Evolutionary conservation across 2,113 vertebrate species (phyloP).

Genomic region (Onychostoma macrolepis): DNA sequence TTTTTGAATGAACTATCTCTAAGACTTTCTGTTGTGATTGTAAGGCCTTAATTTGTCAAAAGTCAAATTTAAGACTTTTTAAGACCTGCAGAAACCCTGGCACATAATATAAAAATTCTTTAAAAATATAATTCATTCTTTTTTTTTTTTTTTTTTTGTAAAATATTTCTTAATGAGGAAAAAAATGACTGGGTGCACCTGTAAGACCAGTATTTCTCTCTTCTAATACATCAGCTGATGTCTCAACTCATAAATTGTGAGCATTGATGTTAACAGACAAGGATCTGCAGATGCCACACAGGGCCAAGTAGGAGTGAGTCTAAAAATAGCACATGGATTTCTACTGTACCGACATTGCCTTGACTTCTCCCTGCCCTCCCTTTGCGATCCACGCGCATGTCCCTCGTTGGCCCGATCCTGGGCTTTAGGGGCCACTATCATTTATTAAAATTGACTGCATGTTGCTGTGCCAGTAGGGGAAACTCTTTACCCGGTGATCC

Average conservation of each 20-base stretch:
- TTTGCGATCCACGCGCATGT: neutral
- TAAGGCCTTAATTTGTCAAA: too few species aligned
- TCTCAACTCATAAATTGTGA: neutral
- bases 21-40: too few species aligned
- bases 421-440: slow-evolving; percentile 49
- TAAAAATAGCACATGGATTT: slow-evolving; percentile 18
- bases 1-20: too few species aligned
- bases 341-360: slow-evolving; percentile 14
- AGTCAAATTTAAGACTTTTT: too few species aligned
- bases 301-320: neutral
- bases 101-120: too few species aligned
- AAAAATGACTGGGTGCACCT: neutral
- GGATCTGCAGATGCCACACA: slow-evolving; percentile 21
- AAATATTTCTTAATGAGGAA: neutral
- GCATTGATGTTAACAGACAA: neutral
- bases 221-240: neutral
- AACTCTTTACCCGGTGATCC: slow-evolving; percentile 60
- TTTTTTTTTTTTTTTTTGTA: neutral
- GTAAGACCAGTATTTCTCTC: neutral
- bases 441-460: slow-evolving; percentile 71
- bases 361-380: neutral
- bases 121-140: neutral
- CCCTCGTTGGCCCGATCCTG: neutral
- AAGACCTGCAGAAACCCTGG: too few species aligned
- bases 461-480: slow-evolving; percentile 39